These are phyloP conservation scores for Coracias cyanogaster DNA, from an alignment of 2,797 vertebrate genomes.

Conservation along the genomic window DNA sequence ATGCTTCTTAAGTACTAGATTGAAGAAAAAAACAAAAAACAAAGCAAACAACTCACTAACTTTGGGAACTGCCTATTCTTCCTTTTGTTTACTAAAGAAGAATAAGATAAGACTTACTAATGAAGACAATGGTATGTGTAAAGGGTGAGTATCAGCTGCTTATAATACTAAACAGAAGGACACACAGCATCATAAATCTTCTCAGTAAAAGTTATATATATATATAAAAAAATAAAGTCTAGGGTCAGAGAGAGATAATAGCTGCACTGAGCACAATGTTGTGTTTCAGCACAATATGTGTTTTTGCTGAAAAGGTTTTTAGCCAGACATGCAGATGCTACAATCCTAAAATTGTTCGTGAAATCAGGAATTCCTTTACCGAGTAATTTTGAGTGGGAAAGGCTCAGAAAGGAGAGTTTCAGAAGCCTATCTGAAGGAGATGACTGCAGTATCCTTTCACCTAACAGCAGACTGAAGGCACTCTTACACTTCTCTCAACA, in stretches of 20 bases:
- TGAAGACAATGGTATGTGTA: not conserved
- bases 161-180: not conserved
- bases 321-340: not conserved
- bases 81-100: not conserved
- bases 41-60: not conserved
- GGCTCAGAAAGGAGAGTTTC: not conserved
- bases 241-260: not conserved
- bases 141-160: not conserved
- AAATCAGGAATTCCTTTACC: not conserved
- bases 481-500: accelerated
- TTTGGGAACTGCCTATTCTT: not conserved
- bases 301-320: not conserved
- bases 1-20: not conserved
- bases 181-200: not conserved
- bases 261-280: accelerated
- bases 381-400: not conserved
- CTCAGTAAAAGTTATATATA: not conserved
- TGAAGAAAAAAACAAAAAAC: not conserved
- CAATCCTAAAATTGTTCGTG: not conserved
- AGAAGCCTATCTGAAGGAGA: not conserved
- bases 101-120: not conserved
- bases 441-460: not conserved
- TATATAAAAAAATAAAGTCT: not conserved
- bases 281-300: not conserved
- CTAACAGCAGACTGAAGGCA: not conserved